These are phyloP conservation scores for Nansenia antarctica DNA, from an alignment of 2,113 vertebrate genomes.

Conservation along the genomic window DNA sequence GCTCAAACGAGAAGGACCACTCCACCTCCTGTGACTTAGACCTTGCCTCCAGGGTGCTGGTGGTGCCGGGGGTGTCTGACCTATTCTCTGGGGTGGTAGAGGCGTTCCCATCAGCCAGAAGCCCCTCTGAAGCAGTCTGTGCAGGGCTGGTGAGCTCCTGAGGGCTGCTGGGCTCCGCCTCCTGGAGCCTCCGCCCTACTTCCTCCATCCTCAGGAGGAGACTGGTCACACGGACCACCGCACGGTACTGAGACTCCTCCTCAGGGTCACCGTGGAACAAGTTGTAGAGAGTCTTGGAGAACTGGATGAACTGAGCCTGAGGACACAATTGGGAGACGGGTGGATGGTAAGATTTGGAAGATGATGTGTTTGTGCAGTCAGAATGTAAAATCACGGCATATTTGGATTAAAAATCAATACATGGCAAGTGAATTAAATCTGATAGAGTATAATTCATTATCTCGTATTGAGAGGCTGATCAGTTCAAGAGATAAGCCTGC, in stretches of 20 bases:
- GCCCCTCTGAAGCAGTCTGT: conserved; percentile 8
- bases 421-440: not conserved
- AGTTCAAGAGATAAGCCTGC: not conserved
- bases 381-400: too few species aligned
- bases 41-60: conserved; percentile 41
- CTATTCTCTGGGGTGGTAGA: conserved; percentile 29
- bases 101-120: conserved; percentile 32
- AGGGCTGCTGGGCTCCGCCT: conserved; percentile 53
- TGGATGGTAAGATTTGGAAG: not conserved
- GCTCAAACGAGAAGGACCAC: conserved; percentile 97
- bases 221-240: conserved; percentile 89
- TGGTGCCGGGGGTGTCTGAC: conserved; percentile 45
- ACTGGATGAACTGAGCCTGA: conserved; percentile 92
- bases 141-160: conserved; percentile 27
- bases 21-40: conserved; percentile 63
- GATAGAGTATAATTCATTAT: too few species aligned
- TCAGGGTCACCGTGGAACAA: conserved; percentile 91
- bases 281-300: conserved; percentile 95
- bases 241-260: conserved; percentile 88
- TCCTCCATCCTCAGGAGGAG: conserved; percentile 80
- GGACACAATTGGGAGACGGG: conserved; percentile 16
- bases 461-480: too few species aligned
- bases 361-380: not conserved
- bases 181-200: conserved; percentile 71
- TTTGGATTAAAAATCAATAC: not conserved